Conservation (phyloP, 1,140 invertebrate species). For the Sitophilus oryzae region DNA sequence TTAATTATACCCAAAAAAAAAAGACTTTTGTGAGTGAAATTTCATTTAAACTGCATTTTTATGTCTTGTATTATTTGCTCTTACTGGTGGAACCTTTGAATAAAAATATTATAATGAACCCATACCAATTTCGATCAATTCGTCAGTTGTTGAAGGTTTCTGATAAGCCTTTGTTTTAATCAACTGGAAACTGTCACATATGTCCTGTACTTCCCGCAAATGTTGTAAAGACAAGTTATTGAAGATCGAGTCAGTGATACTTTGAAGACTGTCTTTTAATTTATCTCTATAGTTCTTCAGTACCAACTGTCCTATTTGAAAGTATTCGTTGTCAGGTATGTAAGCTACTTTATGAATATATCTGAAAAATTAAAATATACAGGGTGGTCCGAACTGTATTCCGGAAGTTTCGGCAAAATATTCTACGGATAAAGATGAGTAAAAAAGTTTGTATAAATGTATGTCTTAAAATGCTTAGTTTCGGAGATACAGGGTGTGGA, state of each 20-base stretch:
- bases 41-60: not conserved
- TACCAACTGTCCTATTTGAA: conserved; percentile 27
- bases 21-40: not conserved
- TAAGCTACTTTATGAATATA: conserved; percentile 27
- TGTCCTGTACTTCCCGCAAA: conserved; percentile 32
- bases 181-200: conserved; percentile 30
- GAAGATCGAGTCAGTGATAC: conserved; percentile 25
- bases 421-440: no score
- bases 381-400: no score
- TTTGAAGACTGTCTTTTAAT: conserved; percentile 20
- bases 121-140: conserved; percentile 58
- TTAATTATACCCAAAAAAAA: no score
- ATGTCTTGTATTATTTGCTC: not conserved
- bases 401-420: no score
- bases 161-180: conserved; percentile 27
- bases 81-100: conserved; percentile 34
- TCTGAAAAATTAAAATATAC: conserved; percentile 2
- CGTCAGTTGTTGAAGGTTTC: conserved; percentile 33
- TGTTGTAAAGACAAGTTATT: conserved; percentile 26
- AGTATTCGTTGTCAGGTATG: conserved; percentile 31
- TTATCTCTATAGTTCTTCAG: conserved; percentile 26
- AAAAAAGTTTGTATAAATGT: no score
- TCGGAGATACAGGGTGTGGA: no score
- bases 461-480: no score
- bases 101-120: no score